phyloP scores from a whole-genome alignment of 2,888 invertebrate species.

The Coremacera marginata region DNA sequence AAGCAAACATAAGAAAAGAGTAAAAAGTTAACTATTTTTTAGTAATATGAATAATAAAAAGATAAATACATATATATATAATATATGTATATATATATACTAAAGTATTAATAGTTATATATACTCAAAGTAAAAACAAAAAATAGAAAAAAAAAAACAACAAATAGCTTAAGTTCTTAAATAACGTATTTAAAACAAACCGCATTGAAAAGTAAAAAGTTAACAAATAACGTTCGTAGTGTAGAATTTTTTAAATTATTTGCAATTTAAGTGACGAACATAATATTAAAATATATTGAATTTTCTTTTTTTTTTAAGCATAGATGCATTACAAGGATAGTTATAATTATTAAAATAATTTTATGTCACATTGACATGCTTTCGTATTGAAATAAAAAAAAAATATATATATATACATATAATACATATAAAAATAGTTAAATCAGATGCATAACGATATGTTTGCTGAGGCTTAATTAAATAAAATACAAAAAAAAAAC shows the following conservation, averaged over 20 bases:
- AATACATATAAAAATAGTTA: background rate
- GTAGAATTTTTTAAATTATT: conserved; percentile 48
- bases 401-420: background rate
- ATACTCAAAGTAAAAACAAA: background rate
- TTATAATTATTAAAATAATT: conserved; percentile 21
- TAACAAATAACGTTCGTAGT: conserved; percentile 62
- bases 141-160: conserved; percentile 32
- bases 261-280: conserved; percentile 41
- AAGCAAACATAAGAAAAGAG: conserved; percentile 49
- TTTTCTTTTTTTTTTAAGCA: conserved; percentile 2
- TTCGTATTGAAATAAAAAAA: conserved; percentile 30
- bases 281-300: conserved; percentile 36
- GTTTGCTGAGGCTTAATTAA: conserved; percentile 12
- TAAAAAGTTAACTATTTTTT: conserved; percentile 68
- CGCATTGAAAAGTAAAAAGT: conserved; percentile 59
- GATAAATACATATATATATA: conserved; percentile 34
- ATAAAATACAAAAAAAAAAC: background rate
- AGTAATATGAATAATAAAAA: conserved; percentile 50
- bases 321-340: background rate
- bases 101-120: background rate
- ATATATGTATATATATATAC: background rate
- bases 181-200: conserved; percentile 47
- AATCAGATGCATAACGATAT: background rate
- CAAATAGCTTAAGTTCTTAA: conserved; percentile 33
- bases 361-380: conserved; percentile 55